phyloP scores from a whole-genome alignment of 37 sponge, comb jelly and placozoan genomes.

The Tethya wilhelma region DNA sequence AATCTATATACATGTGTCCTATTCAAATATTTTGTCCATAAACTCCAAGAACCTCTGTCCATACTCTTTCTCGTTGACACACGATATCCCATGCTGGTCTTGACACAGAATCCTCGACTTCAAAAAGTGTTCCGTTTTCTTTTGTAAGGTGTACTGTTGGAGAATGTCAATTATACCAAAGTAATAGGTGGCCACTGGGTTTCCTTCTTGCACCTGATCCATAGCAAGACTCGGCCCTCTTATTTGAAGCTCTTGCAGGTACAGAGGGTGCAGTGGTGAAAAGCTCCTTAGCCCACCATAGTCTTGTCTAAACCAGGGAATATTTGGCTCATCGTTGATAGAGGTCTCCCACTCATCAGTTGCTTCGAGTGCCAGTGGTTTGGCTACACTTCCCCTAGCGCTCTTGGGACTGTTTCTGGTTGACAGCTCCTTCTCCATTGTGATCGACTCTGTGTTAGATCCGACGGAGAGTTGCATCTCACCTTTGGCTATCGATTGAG shows the following conservation, averaged over 20 bases:
- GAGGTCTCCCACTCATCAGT: no score
- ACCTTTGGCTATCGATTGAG: background rate
- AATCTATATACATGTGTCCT: background rate
- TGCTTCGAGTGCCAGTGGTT: background rate
- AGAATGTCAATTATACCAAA: slow-evolving; percentile 93
- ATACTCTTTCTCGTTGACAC: slow-evolving; percentile 70
- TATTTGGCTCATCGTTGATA: background rate
- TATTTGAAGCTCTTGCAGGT: background rate
- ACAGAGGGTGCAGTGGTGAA: slow-evolving; percentile 48
- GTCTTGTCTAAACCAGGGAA: slow-evolving; percentile 73
- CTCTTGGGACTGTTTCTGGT: background rate
- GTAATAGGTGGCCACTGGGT: slow-evolving; percentile 69
- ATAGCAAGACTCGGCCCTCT: background rate
- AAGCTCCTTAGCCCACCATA: slow-evolving; percentile 70
- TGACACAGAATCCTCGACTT: slow-evolving; percentile 70
- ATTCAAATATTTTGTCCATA: slow-evolving; percentile 46
- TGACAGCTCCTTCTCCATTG: no score
- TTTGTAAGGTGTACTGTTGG: slow-evolving; percentile 81
- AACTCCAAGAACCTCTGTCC: slow-evolving; percentile 58
- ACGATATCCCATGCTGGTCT: slow-evolving; percentile 67
- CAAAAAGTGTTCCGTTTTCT: slow-evolving; percentile 72
- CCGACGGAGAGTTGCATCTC: background rate
- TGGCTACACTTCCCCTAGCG: background rate
- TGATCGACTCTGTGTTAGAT: background rate
- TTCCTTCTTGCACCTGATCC: background rate